A percentile compares a stretch with the other conserved stretches of the same genome.
phyloP scores from a whole-genome alignment of 2,113 vertebrate genomes.

The Lutjanus erythropterus region DNA sequence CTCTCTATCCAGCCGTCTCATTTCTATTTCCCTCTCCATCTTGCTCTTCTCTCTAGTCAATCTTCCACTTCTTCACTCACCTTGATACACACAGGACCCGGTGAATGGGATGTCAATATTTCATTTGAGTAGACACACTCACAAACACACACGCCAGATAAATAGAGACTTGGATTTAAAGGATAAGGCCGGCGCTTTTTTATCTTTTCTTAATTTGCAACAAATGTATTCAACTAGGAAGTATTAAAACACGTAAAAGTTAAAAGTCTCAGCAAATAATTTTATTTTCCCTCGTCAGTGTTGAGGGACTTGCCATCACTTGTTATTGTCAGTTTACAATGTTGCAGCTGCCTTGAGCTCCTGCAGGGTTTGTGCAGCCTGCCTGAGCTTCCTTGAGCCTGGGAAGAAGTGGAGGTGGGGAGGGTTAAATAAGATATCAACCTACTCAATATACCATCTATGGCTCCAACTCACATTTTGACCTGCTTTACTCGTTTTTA shows the following conservation, averaged over 20 bases:
- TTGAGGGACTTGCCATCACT: too few relatives aligned
- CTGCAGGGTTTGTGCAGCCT: too few relatives aligned
- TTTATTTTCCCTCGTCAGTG: not conserved
- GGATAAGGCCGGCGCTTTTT: not conserved
- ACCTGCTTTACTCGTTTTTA: too few relatives aligned
- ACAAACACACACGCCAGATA: not conserved
- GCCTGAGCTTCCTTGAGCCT: too few relatives aligned
- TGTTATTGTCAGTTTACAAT: too few relatives aligned
- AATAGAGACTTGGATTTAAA: constrained; percentile 8
- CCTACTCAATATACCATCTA: too few relatives aligned
- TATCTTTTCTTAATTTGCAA: not conserved
- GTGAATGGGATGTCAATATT: constrained; percentile 49
- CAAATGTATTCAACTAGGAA: not conserved
- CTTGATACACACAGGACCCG: constrained; percentile 45
- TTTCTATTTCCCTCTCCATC: constrained; percentile 58
- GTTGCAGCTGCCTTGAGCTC: too few relatives aligned
- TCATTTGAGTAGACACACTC: constrained; percentile 31
- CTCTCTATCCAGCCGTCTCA: constrained; percentile 41
- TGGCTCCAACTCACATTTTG: too few relatives aligned
- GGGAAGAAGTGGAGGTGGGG: too few relatives aligned
- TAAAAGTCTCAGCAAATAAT: not conserved
- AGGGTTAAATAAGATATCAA: too few relatives aligned
- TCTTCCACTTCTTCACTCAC: constrained; percentile 51
- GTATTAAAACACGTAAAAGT: not conserved
- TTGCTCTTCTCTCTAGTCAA: constrained; percentile 52